These are phyloP conservation scores for Oreocharis arfaki DNA, from an alignment of 2,113 vertebrate species.

Conservation along the genomic window DNA sequence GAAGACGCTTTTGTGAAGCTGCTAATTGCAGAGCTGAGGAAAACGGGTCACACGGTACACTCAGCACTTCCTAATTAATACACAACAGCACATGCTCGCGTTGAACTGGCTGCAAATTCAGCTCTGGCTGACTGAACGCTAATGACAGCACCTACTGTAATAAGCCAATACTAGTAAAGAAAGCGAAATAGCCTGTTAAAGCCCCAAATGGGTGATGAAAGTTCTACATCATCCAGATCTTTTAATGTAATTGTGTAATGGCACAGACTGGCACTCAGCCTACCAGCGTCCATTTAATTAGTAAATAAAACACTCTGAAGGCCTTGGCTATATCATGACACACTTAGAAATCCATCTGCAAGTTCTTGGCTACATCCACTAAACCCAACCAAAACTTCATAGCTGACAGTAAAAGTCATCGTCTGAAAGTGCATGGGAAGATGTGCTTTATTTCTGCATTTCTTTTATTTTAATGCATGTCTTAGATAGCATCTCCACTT, in stretches of 20 bases:
- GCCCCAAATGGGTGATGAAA: slow-evolving; percentile 32
- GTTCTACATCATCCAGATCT: not conserved
- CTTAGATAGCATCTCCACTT: not conserved
- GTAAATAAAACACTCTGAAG: slow-evolving; percentile 26
- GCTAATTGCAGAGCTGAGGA: slow-evolving; percentile 64
- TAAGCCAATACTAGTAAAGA: slow-evolving; percentile 18
- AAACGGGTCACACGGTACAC: slow-evolving; percentile 37
- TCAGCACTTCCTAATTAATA: slow-evolving; percentile 65
- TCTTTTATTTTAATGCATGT: not conserved
- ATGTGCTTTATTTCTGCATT: not conserved
- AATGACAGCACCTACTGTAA: slow-evolving; percentile 9
- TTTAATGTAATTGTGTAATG: slow-evolving; percentile 20
- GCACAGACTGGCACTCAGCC: slow-evolving; percentile 21
- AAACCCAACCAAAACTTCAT: not conserved
- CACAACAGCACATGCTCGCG: slow-evolving; percentile 2
- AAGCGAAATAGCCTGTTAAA: not conserved
- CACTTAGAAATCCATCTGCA: not conserved
- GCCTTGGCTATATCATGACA: not conserved
- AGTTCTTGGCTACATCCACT: not conserved
- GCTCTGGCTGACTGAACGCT: not conserved
- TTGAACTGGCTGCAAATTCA: slow-evolving; percentile 21
- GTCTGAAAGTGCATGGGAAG: not conserved
- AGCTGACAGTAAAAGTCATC: not conserved
- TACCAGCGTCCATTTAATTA: slow-evolving; percentile 22
- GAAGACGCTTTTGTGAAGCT: slow-evolving; percentile 61